Conservation (phyloP, 2,888 invertebrate genomes). For the Acrocyrtus sp. region DNA sequence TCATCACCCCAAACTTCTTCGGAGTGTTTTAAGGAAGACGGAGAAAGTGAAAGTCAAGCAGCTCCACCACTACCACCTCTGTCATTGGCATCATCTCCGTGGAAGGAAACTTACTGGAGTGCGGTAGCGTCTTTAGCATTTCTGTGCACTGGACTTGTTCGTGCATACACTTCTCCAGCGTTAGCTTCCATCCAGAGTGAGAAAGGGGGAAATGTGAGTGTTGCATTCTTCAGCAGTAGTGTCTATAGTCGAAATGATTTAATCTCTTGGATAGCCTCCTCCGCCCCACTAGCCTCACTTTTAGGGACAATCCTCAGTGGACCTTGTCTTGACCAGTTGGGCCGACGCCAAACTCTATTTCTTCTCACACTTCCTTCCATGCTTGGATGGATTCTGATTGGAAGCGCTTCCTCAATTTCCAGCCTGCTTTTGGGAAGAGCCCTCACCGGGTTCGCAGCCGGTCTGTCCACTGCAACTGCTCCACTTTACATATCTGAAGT, state of each 20-base stretch:
- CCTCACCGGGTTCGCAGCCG: conserved; percentile 78
- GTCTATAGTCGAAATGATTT: conserved; percentile 61
- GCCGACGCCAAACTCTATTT: conserved; percentile 70
- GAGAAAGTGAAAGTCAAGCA: not conserved
- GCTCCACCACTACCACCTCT: conserved; percentile 3
- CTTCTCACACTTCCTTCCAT: conserved; percentile 70
- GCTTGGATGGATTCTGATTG: conserved; percentile 76
- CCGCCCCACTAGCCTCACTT: conserved; percentile 82
- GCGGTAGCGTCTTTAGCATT: conserved; percentile 72
- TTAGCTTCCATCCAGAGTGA: conserved; percentile 72
- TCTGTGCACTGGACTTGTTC: conserved; percentile 72
- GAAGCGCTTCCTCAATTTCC: conserved; percentile 69
- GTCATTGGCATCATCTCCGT: not conserved
- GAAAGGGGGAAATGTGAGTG: not conserved
- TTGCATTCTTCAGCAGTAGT: conserved; percentile 24
- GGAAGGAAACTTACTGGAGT: conserved; percentile 70
- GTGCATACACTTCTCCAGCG: conserved; percentile 85
- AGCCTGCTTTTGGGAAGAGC: conserved; percentile 74
- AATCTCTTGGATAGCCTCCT: conserved; percentile 77
- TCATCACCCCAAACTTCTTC: not conserved
- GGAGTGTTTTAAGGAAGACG: not conserved
- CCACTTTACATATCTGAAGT: conserved; percentile 75
- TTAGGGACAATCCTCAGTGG: conserved; percentile 80
- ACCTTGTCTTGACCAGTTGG: conserved; percentile 70
- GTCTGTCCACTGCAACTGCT: conserved; percentile 73